Evolutionary conservation across 2,113 vertebrate genomes (phyloP).

Genomic region (Entomyzon cyanotis): DNA sequence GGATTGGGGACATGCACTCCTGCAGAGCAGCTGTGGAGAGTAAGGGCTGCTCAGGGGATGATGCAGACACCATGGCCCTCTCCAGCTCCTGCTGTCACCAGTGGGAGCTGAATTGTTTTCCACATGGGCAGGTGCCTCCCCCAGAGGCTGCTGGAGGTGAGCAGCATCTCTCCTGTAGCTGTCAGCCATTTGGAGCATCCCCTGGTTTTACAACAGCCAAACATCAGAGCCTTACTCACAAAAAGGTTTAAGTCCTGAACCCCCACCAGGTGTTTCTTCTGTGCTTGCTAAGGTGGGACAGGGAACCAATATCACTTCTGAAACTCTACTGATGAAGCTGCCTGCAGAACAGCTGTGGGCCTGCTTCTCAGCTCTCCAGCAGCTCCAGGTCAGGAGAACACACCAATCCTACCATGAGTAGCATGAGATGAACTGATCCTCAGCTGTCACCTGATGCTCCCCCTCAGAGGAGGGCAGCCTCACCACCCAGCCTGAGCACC

Average conservation of each 20-base stretch:
- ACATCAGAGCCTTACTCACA: not conserved
- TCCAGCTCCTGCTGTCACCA: not conserved
- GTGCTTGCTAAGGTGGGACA: not conserved
- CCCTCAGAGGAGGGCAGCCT: not conserved
- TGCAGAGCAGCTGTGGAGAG: not conserved
- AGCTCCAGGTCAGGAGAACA: not conserved
- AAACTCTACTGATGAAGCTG: not conserved
- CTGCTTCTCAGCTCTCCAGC: not conserved
- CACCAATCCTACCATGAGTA: not conserved
- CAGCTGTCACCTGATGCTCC: not conserved
- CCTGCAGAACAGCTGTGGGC: not conserved
- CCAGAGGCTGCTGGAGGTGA: not conserved
- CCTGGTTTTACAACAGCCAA: not conserved
- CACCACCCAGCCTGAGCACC: not conserved
- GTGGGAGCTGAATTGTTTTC: not conserved
- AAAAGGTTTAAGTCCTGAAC: not conserved
- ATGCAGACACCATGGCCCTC: not conserved
- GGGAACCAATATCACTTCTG: not conserved
- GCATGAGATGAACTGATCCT: not conserved
- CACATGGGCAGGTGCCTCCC: not conserved
- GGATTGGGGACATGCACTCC: accelerated
- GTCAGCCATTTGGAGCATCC: not conserved
- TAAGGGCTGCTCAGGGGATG: not conserved
- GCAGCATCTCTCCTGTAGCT: not conserved
- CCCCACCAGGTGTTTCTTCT: not conserved